Conservation (phyloP, 30 jellyfish, hydroid and myxozoan genomes). For the Hydractinia symbiolongicarpus region DNA sequence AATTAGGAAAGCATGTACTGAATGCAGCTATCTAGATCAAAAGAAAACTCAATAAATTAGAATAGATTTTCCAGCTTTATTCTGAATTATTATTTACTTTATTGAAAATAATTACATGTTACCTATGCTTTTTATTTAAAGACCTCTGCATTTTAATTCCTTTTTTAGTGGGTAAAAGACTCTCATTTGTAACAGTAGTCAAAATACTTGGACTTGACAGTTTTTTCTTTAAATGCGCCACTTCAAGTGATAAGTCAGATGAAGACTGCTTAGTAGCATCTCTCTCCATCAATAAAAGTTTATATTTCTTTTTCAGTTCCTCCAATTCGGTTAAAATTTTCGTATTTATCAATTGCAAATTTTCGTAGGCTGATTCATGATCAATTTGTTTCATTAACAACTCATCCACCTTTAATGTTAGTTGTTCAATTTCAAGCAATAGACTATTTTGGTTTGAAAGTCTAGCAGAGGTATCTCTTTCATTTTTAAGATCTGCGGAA, state of each 20-base stretch:
- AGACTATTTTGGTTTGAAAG: not conserved
- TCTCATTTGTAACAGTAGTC: not conserved
- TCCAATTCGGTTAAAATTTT: not conserved
- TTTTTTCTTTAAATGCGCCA: not conserved
- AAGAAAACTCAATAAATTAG: no score
- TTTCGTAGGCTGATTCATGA: not conserved
- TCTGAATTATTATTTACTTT: no score
- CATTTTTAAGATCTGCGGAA: not conserved
- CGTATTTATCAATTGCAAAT: not conserved
- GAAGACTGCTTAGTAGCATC: conserved; percentile 1
- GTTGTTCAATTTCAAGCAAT: not conserved
- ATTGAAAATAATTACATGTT: no score
- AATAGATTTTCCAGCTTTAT: no score
- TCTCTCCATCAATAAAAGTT: conserved; percentile 4
- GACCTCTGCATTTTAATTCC: no score
- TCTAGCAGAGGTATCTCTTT: not conserved
- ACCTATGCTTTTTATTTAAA: no score
- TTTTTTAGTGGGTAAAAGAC: no score
- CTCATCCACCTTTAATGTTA: not conserved
- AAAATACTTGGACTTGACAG: not conserved
- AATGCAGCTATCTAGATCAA: no score
- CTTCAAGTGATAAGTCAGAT: not conserved
- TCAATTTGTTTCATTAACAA: not conserved
- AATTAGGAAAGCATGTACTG: no score
- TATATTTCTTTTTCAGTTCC: not conserved